A percentile compares a stretch with the other conserved stretches of the same genome.
These are phyloP conservation scores for Tetrao urogallus DNA, from an alignment of 2,113 vertebrate genomes.

Conservation along the genomic window DNA sequence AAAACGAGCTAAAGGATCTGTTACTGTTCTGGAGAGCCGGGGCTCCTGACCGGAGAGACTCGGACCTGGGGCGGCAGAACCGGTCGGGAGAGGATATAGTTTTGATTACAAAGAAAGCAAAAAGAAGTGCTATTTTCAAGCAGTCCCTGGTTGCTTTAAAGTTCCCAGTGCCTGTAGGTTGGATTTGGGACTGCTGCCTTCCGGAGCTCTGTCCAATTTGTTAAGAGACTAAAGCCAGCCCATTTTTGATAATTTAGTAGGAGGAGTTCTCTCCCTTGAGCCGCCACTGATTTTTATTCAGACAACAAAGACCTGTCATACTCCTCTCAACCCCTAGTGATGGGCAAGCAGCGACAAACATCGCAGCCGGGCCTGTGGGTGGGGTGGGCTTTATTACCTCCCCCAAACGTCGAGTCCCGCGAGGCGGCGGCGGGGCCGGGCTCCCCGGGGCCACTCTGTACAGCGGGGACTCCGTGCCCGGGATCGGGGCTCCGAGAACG, in stretches of 20 bases:
- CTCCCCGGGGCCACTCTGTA: background rate
- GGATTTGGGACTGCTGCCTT: conserved; percentile 93
- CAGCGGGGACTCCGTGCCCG: background rate
- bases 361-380: conserved; percentile 43
- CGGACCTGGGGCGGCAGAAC: conserved; percentile 38
- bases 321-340: conserved; percentile 86
- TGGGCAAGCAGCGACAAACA: conserved; percentile 84
- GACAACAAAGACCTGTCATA: conserved; percentile 99
- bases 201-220: conserved; percentile 95
- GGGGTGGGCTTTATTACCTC: conserved; percentile 62
- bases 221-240: conserved; percentile 95
- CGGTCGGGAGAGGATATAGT: conserved; percentile 68
- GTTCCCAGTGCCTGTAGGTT: conserved; percentile 92
- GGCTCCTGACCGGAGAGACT: conserved; percentile 66
- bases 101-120: conserved; percentile 78
- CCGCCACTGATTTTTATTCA: conserved; percentile 92
- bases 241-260: conserved; percentile 99
- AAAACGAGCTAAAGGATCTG: conserved; percentile 56
- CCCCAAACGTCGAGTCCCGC: conserved; percentile 39
- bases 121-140: conserved; percentile 76
- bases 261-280: conserved; percentile 92
- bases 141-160: conserved; percentile 83
- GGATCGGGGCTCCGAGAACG: background rate
- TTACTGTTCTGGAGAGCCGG: conserved; percentile 51
- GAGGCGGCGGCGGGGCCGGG: conserved; percentile 2